A percentile compares a stretch with the other conserved stretches of the same genome.
phyloP scores from a whole-genome alignment of 2,888 invertebrate species.

The Tenodera sinensis region DNA sequence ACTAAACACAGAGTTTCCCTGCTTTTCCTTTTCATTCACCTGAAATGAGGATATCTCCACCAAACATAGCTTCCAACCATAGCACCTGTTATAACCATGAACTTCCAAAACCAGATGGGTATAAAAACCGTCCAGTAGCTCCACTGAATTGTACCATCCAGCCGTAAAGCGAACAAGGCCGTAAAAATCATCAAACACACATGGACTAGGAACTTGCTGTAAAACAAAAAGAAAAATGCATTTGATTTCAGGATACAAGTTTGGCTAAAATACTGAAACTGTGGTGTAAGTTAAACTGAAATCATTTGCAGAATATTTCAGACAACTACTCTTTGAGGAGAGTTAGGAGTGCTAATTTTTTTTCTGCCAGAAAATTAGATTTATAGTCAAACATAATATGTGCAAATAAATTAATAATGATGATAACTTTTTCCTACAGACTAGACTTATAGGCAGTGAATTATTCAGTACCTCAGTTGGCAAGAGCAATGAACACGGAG shows the following conservation, averaged over 20 bases:
- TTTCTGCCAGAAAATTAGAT: too few species aligned
- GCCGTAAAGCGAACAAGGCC: constrained; percentile 80
- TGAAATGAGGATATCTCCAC: constrained; percentile 94
- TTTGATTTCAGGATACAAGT: neutral
- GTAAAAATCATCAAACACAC: constrained; percentile 89
- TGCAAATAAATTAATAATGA: too few species aligned
- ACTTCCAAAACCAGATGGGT: constrained; percentile 98
- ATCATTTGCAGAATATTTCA: too few species aligned
- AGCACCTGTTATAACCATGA: constrained; percentile 85
- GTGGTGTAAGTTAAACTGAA: too few species aligned
- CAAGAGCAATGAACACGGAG: too few species aligned
- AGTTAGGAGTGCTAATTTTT: too few species aligned
- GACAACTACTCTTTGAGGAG: too few species aligned
- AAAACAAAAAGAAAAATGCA: constrained; percentile 42
- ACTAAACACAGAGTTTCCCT: neutral
- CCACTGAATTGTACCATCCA: constrained; percentile 87
- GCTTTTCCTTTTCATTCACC: constrained; percentile 50
- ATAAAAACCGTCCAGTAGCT: constrained; percentile 95
- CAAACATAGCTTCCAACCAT: constrained; percentile 90
- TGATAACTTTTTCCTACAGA: too few species aligned
- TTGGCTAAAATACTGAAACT: neutral
- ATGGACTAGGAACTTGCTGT: constrained; percentile 96
- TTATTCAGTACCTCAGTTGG: too few species aligned
- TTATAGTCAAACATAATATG: too few species aligned
- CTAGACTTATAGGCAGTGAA: too few species aligned